Percentiles rank a stretch among this genome's conserved stretches.
Conservation (phyloP, 2,888 invertebrate species). For the Erynnis tages region DNA sequence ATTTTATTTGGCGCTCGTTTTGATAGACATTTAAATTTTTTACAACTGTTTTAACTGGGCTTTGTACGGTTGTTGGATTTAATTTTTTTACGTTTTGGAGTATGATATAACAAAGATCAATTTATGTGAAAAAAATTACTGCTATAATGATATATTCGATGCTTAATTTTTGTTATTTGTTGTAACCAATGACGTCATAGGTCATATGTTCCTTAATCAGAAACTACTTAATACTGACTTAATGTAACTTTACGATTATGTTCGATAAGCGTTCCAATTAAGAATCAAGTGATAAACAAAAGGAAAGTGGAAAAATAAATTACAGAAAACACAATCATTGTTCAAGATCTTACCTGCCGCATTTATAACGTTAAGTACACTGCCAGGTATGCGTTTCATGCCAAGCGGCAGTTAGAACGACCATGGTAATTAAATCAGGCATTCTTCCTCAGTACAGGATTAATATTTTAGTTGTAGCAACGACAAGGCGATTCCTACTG, state of each 20-base stretch:
- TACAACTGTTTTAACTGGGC: background rate
- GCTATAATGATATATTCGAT: too few species aligned
- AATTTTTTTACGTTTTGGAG: too few species aligned
- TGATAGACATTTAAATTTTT: conserved; percentile 4
- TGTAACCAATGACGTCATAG: too few species aligned
- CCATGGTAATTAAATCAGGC: conserved; percentile 67
- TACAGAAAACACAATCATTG: conserved; percentile 26
- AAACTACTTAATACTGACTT: background rate
- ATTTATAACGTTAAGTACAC: conserved; percentile 27
- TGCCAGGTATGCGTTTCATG: conserved; percentile 49
- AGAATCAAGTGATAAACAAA: conserved; percentile 11
- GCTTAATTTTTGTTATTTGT: background rate
- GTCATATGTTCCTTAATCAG: background rate
- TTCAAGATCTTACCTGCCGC: conserved; percentile 29
- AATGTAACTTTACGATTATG: background rate
- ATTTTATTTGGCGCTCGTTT: conserved; percentile 45
- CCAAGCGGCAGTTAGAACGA: conserved; percentile 57
- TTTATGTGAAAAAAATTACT: too few species aligned
- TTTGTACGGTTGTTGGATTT: too few species aligned
- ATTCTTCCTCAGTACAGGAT: conserved; percentile 58
- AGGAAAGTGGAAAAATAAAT: conserved; percentile 20
- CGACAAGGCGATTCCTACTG: conserved; percentile 59
- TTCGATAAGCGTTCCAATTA: conserved; percentile 17
- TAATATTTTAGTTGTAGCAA: conserved; percentile 60
- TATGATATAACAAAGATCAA: too few species aligned